Percentiles rank a stretch among this genome's conserved stretches.
These are phyloP conservation scores for Rhynchotus rufescens DNA, from an alignment of 2,797 vertebrate genomes.

Conservation along the genomic window DNA sequence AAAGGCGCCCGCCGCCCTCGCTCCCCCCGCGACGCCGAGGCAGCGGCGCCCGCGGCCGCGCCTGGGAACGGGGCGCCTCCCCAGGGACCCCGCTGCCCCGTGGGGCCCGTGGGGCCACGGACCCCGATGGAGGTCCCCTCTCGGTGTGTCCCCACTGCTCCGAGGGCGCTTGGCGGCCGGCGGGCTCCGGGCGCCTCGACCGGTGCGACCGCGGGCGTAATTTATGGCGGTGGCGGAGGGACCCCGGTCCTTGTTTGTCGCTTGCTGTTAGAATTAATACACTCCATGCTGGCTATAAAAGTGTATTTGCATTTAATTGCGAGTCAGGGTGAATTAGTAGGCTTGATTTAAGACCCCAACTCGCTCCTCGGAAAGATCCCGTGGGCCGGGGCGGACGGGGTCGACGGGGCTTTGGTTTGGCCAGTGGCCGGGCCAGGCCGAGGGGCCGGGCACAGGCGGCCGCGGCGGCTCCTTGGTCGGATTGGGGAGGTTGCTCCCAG, in stretches of 20 bases:
- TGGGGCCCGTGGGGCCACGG: neutral
- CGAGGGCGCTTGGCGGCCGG: accelerated
- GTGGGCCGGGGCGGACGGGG: neutral
- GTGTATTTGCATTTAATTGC: conserved; percentile 82
- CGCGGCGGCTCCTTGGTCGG: no score
- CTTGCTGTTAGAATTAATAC: conserved; percentile 84
- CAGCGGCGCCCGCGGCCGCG: no score
- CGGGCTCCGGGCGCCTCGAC: conserved; percentile 44
- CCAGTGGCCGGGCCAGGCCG: no score
- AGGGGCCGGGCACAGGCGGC: no score
- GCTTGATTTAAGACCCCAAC: conserved; percentile 77
- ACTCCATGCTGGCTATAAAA: conserved; percentile 81
- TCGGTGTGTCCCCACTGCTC: no score
- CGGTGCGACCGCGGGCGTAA: conserved; percentile 73
- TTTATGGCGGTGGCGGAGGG: conserved; percentile 80
- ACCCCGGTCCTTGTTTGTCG: conserved; percentile 81
- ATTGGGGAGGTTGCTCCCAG: conserved; percentile 54
- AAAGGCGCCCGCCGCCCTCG: conserved; percentile 71
- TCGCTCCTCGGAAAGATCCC: conserved; percentile 68
- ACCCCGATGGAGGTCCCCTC: no score
- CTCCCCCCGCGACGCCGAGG: conserved; percentile 5
- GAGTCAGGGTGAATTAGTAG: conserved; percentile 82
- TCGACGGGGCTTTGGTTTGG: no score
- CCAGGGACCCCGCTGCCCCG: neutral
- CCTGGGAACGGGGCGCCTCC: no score